phyloP scores from a whole-genome alignment of 2,888 invertebrate species.

The Ophonus ardosiacus region DNA sequence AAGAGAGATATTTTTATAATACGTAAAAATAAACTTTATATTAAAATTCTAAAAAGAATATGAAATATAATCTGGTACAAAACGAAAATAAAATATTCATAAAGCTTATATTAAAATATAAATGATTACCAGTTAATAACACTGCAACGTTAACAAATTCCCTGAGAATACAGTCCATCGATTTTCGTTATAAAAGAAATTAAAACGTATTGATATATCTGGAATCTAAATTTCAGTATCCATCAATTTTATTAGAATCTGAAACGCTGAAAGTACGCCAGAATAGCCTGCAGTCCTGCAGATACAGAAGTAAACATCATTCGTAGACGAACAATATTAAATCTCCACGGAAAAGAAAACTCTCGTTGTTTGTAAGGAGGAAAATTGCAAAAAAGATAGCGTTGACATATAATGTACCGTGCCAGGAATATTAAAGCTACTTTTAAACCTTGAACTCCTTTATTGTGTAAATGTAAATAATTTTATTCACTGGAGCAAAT shows the following conservation, averaged over 20 bases:
- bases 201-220: background rate
- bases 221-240: slow-evolving; percentile 21
- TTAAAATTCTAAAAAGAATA: too few species aligned
- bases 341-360: slow-evolving; percentile 49
- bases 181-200: background rate
- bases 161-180: too few species aligned
- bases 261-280: slow-evolving; percentile 2
- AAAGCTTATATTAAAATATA: background rate
- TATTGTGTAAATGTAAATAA: slow-evolving; percentile 10
- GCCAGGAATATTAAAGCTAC: slow-evolving; percentile 20
- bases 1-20: too few species aligned
- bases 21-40: too few species aligned
- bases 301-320: slow-evolving; percentile 46
- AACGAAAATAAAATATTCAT: too few species aligned
- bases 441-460: slow-evolving; percentile 33
- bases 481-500: background rate
- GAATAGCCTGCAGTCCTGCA: slow-evolving; percentile 30
- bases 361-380: slow-evolving; percentile 32
- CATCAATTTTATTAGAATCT: slow-evolving; percentile 37
- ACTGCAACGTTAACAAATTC: background rate
- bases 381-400: slow-evolving; percentile 39
- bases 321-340: slow-evolving; percentile 45
- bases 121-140: background rate
- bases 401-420: slow-evolving; percentile 11
- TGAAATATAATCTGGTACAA: too few species aligned